phyloP scores from a whole-genome alignment of 1,140 invertebrate genomes.

The Trichonephila clavata region DNA sequence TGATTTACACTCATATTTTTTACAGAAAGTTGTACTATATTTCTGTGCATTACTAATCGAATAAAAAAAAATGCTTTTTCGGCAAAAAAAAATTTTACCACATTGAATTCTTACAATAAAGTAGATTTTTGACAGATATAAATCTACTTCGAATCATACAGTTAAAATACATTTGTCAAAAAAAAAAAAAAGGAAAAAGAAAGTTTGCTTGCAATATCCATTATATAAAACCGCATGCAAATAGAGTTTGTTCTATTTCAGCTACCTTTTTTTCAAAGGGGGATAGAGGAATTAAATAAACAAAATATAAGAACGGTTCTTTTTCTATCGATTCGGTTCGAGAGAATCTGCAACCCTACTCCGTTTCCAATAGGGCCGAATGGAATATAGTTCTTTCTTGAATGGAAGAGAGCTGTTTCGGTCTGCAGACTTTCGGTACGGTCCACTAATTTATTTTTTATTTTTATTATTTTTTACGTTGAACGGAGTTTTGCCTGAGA shows the following conservation, averaged over 20 bases:
- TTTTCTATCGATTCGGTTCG: neutral
- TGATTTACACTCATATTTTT: too few relatives aligned
- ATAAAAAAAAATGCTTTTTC: too few relatives aligned
- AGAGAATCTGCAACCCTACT: neutral
- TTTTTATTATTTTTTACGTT: neutral
- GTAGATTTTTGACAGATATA: too few relatives aligned
- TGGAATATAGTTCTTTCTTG: neutral
- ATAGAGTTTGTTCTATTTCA: neutral
- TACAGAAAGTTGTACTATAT: too few relatives aligned
- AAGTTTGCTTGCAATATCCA: too few relatives aligned
- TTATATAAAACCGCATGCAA: too few relatives aligned
- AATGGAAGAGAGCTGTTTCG: conserved; percentile 23
- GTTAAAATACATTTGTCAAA: too few relatives aligned
- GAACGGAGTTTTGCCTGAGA: conserved; percentile 2
- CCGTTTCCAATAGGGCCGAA: neutral
- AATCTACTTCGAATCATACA: too few relatives aligned
- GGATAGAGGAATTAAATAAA: neutral
- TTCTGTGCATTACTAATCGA: too few relatives aligned
- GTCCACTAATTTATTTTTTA: neutral
- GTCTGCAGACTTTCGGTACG: neutral
- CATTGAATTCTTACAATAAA: too few relatives aligned
- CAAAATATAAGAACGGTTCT: neutral
- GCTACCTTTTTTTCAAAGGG: neutral
- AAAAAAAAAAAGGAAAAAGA: too few relatives aligned
- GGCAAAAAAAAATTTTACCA: too few relatives aligned